phyloP scores from a whole-genome alignment of 1,140 invertebrate species.

The Piezodorus guildinii region DNA sequence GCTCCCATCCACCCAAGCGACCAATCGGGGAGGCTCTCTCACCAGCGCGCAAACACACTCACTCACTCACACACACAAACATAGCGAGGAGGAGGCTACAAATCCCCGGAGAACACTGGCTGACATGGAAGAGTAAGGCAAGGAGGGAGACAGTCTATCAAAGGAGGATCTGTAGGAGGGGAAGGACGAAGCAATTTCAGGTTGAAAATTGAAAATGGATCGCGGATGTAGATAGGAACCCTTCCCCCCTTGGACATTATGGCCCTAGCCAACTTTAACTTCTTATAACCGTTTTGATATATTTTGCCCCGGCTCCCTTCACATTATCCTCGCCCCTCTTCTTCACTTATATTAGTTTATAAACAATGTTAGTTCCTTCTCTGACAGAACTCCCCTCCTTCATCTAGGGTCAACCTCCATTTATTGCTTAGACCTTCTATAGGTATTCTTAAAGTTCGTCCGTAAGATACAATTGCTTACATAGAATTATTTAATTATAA shows the following conservation, averaged over 20 bases:
- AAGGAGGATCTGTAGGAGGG: slow-evolving; percentile 18
- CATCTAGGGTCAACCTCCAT: no score
- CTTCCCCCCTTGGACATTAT: slow-evolving; percentile 20
- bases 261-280: slow-evolving; percentile 20
- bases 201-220: slow-evolving; percentile 27
- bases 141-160: slow-evolving; percentile 19
- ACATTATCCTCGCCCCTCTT: background rate
- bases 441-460: no score
- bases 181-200: slow-evolving; percentile 25
- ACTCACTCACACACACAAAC: no score
- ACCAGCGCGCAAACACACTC: no score
- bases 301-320: slow-evolving; percentile 15
- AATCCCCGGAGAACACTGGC: no score
- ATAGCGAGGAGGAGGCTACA: no score
- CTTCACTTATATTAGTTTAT: slow-evolving; percentile 13
- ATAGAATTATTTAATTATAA: no score
- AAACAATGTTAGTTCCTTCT: background rate
- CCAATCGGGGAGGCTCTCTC: no score
- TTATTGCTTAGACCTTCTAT: no score
- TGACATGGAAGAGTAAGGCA: background rate
- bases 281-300: slow-evolving; percentile 24
- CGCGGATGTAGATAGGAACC: slow-evolving; percentile 22
- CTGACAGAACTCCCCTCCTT: no score
- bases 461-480: no score
- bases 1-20: no score